Percentiles rank a stretch among this genome's conserved stretches.
Evolutionary conservation across 2,797 vertebrate species (phyloP).

Genomic region (Pangasius sanitwongsei): DNA sequence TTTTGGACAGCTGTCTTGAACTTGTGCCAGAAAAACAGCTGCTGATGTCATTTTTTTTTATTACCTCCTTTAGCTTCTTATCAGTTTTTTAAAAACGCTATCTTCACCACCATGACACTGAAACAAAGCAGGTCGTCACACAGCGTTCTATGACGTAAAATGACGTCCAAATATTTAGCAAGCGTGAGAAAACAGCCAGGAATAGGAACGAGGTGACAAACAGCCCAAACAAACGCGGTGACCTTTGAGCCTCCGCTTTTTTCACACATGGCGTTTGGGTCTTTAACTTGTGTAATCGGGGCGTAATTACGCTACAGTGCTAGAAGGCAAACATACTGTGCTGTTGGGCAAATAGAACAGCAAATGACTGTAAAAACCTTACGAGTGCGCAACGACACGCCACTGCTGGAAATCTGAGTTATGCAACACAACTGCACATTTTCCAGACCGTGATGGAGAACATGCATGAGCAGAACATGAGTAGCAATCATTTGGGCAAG

Average conservation of each 20-base stretch:
- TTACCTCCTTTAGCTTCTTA: constrained; percentile 7
- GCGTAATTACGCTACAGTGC: constrained; percentile 40
- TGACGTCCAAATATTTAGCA: constrained; percentile 50
- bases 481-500: background rate
- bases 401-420: constrained; percentile 4
- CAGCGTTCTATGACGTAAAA: constrained; percentile 40
- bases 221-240: background rate
- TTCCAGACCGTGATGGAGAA: background rate
- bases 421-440: background rate
- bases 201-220: constrained; percentile 27
- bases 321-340: constrained; percentile 25
- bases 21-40: constrained; percentile 21
- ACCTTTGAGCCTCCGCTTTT: background rate
- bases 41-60: constrained; percentile 18
- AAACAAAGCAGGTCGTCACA: constrained; percentile 53
- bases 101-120: constrained; percentile 30
- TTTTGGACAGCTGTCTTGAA: constrained; percentile 13
- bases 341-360: constrained; percentile 1
- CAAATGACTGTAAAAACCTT: background rate
- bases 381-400: background rate
- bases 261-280: background rate
- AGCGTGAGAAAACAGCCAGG: constrained; percentile 35
- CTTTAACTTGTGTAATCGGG: constrained; percentile 20
- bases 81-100: constrained; percentile 28
- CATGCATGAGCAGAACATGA: too few relatives aligned